phyloP scores from a whole-genome alignment of 2,888 invertebrate genomes.

The Kuschelorhynchus macadamiae region DNA sequence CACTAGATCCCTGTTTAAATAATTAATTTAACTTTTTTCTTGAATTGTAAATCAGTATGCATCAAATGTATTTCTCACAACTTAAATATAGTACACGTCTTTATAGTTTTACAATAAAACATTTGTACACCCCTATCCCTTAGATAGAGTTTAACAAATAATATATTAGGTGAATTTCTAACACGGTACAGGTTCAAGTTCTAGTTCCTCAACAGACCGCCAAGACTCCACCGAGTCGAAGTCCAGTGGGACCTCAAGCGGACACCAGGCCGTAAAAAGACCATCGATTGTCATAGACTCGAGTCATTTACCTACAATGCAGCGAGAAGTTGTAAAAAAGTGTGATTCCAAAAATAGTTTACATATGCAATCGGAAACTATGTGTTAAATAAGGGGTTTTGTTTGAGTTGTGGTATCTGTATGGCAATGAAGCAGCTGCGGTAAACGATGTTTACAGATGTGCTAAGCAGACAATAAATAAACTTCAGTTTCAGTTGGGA shows the following conservation, averaged over 20 bases:
- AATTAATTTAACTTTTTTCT: too few species aligned
- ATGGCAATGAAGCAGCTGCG: too few species aligned
- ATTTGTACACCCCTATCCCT: too few species aligned
- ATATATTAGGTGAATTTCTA: constrained; percentile 6
- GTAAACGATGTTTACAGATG: too few species aligned
- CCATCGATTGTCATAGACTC: constrained; percentile 67
- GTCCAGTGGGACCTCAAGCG: constrained; percentile 30
- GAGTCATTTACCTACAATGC: constrained; percentile 65
- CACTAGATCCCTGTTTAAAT: too few species aligned
- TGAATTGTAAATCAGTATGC: too few species aligned
- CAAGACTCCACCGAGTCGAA: constrained; percentile 65
- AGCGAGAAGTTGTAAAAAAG: constrained; percentile 60
- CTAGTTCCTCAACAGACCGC: constrained; percentile 58
- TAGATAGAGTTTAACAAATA: too few species aligned
- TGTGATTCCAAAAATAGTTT: constrained; percentile 66
- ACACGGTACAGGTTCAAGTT: constrained; percentile 38
- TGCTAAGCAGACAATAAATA: too few species aligned
- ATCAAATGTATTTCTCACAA: too few species aligned
- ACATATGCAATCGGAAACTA: constrained; percentile 69
- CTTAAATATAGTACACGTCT: too few species aligned
- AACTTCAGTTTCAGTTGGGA: too few species aligned
- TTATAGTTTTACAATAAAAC: too few species aligned
- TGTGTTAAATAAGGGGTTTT: constrained; percentile 60
- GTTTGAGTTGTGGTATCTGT: not conserved
- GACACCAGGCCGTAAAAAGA: constrained; percentile 57